Evolutionary conservation across 2,888 invertebrate genomes (phyloP).

Genomic region (Cheilosia grossa): DNA sequence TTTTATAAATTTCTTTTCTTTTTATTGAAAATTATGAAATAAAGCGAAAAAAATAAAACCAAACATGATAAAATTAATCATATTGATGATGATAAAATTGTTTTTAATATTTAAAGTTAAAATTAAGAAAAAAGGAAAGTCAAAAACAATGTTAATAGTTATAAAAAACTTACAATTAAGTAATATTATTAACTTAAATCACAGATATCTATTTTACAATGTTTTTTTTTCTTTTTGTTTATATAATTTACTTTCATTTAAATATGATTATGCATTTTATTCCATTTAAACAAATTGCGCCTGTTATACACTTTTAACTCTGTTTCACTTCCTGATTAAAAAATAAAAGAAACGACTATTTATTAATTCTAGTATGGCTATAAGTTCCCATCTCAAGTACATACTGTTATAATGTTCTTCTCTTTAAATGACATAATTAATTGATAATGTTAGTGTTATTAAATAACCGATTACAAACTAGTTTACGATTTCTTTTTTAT

Average conservation of each 20-base stretch:
- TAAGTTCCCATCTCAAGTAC: constrained; percentile 44
- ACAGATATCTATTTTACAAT: constrained; percentile 80
- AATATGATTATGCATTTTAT: constrained; percentile 21
- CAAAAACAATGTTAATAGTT: constrained; percentile 43
- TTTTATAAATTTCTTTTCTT: constrained; percentile 45
- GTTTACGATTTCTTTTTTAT: constrained; percentile 4
- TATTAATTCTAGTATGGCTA: constrained; percentile 65
- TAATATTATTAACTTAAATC: constrained; percentile 83
- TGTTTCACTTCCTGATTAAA: constrained; percentile 12
- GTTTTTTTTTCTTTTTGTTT: constrained; percentile 26
- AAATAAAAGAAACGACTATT: constrained; percentile 19
- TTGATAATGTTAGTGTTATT: constrained; percentile 42
- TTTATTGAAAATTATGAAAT: constrained; percentile 63
- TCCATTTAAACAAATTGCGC: constrained; percentile 5
- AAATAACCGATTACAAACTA: constrained; percentile 44
- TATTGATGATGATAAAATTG: constrained; percentile 16
- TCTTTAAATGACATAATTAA: constrained; percentile 25
- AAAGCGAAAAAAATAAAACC: constrained; percentile 35
- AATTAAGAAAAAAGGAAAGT: constrained; percentile 6
- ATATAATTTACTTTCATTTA: constrained; percentile 11
- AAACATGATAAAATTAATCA: constrained; percentile 36
- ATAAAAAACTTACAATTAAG: constrained; percentile 65
- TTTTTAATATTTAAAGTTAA: constrained; percentile 9
- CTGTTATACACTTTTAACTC: constrained; percentile 1
- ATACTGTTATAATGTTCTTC: constrained; percentile 17